Evolutionary conservation across 2,797 vertebrate genomes (phyloP).

Genomic region (Coregonus suidteri): DNA sequence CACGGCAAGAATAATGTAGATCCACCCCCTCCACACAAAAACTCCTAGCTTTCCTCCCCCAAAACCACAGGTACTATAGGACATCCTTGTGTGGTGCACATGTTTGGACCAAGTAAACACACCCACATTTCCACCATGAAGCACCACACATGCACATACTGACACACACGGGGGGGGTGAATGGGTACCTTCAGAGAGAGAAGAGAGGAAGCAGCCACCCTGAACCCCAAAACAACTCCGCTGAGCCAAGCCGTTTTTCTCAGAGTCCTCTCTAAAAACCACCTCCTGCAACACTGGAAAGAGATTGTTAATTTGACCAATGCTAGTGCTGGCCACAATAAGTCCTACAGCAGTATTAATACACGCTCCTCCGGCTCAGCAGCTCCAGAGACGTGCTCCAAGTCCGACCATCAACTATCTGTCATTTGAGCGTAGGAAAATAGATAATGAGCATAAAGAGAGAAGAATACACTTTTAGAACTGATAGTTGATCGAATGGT

Average conservation of each 20-base stretch:
- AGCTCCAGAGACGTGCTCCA: too few relatives aligned
- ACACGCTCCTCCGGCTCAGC: too few relatives aligned
- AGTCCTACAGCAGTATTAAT: too few relatives aligned
- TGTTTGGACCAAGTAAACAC: background rate
- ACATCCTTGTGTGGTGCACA: slow-evolving; percentile 42
- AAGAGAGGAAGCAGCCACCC: slow-evolving; percentile 83
- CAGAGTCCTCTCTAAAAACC: slow-evolving; percentile 83
- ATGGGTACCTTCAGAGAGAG: slow-evolving; percentile 81
- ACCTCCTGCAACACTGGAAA: slow-evolving; percentile 82
- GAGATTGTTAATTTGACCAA: slow-evolving; percentile 28
- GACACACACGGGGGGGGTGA: background rate
- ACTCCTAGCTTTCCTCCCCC: background rate
- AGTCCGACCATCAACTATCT: too few relatives aligned
- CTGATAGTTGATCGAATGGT: too few relatives aligned
- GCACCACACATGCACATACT: background rate
- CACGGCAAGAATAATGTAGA: slow-evolving; percentile 40
- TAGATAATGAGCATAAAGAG: too few relatives aligned
- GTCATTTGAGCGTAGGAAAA: too few relatives aligned
- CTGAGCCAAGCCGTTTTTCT: slow-evolving; percentile 79
- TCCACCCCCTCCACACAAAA: slow-evolving; percentile 34
- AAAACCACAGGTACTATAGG: background rate
- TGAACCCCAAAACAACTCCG: slow-evolving; percentile 84
- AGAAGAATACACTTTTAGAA: too few relatives aligned
- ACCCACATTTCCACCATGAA: slow-evolving; percentile 1
- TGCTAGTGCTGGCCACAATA: too few relatives aligned